A percentile compares a stretch with the other conserved stretches of the same genome.
Conservation (phyloP, 2,113 vertebrate species). For the Cricetomys ansorgei region DNA sequence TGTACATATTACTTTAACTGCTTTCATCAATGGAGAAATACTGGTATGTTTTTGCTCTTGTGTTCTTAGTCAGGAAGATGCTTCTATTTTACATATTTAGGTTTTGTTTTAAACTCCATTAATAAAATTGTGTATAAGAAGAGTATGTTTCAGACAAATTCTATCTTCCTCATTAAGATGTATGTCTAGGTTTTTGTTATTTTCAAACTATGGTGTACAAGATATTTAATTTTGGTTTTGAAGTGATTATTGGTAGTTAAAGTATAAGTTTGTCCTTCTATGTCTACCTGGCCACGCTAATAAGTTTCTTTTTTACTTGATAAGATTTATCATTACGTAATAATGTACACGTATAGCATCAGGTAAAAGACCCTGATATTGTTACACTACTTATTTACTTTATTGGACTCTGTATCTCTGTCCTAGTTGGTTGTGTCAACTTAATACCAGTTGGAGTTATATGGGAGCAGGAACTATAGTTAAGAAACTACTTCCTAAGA, state of each 20-base stretch:
- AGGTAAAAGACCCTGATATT: background rate
- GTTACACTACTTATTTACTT: background rate
- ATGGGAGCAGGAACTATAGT: background rate
- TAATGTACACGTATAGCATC: background rate
- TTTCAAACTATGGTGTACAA: background rate
- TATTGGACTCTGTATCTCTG: background rate
- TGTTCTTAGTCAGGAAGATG: background rate
- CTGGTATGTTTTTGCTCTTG: background rate
- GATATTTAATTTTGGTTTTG: background rate
- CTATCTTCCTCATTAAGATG: background rate
- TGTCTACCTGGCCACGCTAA: background rate
- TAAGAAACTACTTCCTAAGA: background rate
- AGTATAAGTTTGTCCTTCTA: background rate
- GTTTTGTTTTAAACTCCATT: background rate
- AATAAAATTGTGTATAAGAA: background rate
- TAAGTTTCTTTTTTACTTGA: background rate
- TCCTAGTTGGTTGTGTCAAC: background rate
- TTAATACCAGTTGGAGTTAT: background rate
- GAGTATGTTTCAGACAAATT: background rate
- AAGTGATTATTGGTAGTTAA: background rate
- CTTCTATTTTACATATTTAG: background rate
- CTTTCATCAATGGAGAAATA: background rate
- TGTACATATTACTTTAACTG: background rate
- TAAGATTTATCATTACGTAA: too few relatives aligned
- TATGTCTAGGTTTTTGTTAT: background rate